These are phyloP conservation scores for Oncorhynchus keta DNA, from an alignment of 2,113 vertebrate genomes.

Conservation along the genomic window DNA sequence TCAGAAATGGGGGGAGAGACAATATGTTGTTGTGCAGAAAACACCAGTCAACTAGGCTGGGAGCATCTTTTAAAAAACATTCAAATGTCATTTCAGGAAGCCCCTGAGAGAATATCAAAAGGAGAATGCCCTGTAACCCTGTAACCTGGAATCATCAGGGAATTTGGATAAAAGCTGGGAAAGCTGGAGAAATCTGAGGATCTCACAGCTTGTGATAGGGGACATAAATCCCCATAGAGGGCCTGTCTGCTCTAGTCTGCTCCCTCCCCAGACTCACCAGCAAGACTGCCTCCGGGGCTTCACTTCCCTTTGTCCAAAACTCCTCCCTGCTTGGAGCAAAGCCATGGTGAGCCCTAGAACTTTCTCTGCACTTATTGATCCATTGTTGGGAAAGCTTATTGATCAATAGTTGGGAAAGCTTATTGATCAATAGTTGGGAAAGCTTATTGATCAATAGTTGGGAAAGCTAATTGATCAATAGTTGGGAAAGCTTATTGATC, in stretches of 20 bases:
- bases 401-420: too few relatives aligned
- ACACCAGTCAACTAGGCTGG: constrained; percentile 9
- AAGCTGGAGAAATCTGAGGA: constrained; percentile 51
- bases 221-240: constrained; percentile 40
- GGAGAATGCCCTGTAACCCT: constrained; percentile 25
- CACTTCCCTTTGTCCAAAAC: not conserved
- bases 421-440: too few relatives aligned
- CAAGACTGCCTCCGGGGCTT: constrained; percentile 13
- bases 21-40: constrained; percentile 5
- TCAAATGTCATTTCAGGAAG: not conserved
- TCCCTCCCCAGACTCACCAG: constrained; percentile 37
- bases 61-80: constrained; percentile 29
- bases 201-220: constrained; percentile 18
- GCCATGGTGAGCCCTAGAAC: not conserved
- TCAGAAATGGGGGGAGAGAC: not conserved
- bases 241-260: constrained; percentile 15
- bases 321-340: not conserved
- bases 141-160: constrained; percentile 54
- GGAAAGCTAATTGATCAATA: too few relatives aligned
- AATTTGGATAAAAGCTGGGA: constrained; percentile 49
- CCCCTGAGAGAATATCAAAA: constrained; percentile 32
- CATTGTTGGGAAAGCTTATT: too few relatives aligned
- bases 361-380: too few relatives aligned
- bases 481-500: too few relatives aligned
- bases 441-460: too few relatives aligned